Conservation (phyloP, 2,113 vertebrate species). For the Scatophagus argus region DNA sequence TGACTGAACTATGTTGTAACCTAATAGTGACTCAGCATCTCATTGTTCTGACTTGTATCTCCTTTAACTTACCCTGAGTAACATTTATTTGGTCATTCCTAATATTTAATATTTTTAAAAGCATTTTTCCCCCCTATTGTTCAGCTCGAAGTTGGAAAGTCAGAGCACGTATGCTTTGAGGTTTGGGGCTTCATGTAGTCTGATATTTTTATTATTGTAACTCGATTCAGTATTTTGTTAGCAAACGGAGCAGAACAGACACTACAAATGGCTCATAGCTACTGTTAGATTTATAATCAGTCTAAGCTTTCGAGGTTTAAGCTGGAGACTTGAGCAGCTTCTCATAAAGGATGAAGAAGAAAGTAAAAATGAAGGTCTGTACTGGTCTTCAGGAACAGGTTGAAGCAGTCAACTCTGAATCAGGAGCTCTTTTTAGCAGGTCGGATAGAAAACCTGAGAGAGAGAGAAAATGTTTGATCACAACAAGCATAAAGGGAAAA, state of each 20-base stretch:
- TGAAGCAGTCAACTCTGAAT: not conserved
- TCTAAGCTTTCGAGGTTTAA: not conserved
- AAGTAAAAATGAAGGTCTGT: not conserved
- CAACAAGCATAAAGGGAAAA: no score
- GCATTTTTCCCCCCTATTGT: no score
- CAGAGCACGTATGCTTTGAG: no score
- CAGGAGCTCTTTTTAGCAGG: not conserved
- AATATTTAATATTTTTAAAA: no score
- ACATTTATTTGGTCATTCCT: not conserved
- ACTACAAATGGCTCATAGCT: not conserved
- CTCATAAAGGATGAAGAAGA: not conserved
- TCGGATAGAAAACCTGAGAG: constrained; percentile 6
- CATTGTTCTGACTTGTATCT: no score
- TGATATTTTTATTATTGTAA: no score
- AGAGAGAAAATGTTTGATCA: no score
- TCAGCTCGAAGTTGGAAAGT: no score
- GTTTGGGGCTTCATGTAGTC: no score
- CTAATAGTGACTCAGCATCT: no score
- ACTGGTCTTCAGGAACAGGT: not conserved
- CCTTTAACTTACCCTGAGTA: not conserved
- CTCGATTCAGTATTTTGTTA: not conserved
- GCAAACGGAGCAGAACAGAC: not conserved
- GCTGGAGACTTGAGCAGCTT: not conserved
- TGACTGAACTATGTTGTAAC: no score
- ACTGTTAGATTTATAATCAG: not conserved